A percentile compares a stretch with the other conserved stretches of the same genome.
phyloP scores from a whole-genome alignment of 2,113 vertebrate genomes.

The Eolophus roseicapilla region DNA sequence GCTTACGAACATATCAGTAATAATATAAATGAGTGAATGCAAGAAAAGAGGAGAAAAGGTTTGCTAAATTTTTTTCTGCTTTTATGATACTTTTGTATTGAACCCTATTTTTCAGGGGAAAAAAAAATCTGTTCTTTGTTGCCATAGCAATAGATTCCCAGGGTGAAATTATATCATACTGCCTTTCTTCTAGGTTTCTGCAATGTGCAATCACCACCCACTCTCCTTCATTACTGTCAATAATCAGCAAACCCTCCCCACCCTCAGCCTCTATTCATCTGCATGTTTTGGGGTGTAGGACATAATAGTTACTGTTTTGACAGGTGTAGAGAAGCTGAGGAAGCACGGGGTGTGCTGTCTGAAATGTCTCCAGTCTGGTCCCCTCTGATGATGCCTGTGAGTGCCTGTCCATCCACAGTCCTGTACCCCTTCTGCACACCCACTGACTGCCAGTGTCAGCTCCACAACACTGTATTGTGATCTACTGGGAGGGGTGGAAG shows the following conservation, averaged over 20 bases:
- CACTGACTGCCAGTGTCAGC: background rate
- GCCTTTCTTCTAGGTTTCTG: constrained; percentile 75
- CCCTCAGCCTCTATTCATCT: constrained; percentile 35
- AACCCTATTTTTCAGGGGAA: background rate
- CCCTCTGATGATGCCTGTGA: background rate
- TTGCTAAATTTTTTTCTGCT: constrained; percentile 16
- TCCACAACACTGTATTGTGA: background rate
- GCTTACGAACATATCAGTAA: background rate
- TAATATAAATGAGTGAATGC: constrained; percentile 22
- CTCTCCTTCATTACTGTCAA: constrained; percentile 71
- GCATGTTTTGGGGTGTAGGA: background rate
- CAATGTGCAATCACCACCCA: constrained; percentile 71
- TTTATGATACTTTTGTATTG: constrained; percentile 43
- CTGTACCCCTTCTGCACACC: background rate
- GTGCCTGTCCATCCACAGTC: fast-evolving
- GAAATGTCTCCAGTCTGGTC: background rate
- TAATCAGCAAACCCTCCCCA: constrained; percentile 51
- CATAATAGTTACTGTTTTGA: background rate
- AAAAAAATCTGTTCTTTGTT: constrained; percentile 69
- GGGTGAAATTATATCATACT: constrained; percentile 73
- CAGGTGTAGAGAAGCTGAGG: background rate
- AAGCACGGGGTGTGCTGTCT: background rate
- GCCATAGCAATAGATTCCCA: constrained; percentile 76
- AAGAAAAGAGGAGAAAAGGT: background rate
- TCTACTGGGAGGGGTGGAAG: background rate